phyloP scores from a whole-genome alignment of 2,113 vertebrate genomes.

The Cryptomyrus ogoouensis region DNA sequence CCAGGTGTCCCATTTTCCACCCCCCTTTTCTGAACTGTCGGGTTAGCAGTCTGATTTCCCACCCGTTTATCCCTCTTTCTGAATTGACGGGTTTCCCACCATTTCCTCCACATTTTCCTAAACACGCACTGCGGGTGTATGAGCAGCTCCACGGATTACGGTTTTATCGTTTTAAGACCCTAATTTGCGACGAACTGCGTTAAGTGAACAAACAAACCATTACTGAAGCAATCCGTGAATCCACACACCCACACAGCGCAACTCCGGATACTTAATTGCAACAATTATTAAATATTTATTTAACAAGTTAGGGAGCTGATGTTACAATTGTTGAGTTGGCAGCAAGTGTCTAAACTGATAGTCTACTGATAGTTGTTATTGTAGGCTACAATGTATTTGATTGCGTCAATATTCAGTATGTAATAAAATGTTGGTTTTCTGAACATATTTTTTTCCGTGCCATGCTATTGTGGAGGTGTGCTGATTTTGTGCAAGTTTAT shows the following conservation, averaged over 20 bases:
- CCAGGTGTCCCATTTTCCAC: not conserved
- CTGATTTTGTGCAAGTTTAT: not conserved
- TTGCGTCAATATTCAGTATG: not conserved
- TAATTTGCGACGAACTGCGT: not conserved
- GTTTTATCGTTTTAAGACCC: constrained; percentile 1
- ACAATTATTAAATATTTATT: not conserved
- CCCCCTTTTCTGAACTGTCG: not conserved
- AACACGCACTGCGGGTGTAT: not conserved
- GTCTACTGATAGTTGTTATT: not conserved
- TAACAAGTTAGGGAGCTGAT: not conserved
- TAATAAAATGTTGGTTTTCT: not conserved
- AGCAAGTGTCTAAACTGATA: not conserved
- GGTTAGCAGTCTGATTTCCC: not conserved
- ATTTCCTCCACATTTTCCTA: not conserved
- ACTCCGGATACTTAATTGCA: not conserved
- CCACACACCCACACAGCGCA: not conserved
- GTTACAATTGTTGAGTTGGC: not conserved
- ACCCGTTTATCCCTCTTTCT: not conserved
- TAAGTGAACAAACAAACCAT: not conserved
- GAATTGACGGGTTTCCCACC: not conserved
- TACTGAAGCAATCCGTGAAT: not conserved
- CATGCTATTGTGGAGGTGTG: not conserved
- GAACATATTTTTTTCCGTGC: not conserved
- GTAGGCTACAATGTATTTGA: not conserved
- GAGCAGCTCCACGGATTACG: not conserved